Base-by-base conservation (phyloP, 2,113 vertebrate species). In the Daphoenositta chrysoptera region DNA sequence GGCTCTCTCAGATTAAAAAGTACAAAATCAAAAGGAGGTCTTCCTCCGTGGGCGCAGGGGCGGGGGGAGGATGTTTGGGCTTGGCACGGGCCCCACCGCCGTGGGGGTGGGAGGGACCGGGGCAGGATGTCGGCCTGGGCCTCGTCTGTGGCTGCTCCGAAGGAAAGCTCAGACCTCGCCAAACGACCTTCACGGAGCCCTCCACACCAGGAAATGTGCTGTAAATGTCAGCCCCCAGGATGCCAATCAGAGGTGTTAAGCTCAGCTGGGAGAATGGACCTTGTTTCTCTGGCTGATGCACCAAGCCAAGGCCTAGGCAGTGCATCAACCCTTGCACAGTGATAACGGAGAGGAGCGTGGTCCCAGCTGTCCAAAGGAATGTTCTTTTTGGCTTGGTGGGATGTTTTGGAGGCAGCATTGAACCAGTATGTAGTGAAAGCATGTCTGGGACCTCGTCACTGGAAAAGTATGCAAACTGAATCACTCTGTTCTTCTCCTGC, bases 381-480 rank as follows among this genome's bases (percentile, higher is more conserved):
- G 84, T 96, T 87, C 58, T 91, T 91, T 77, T 91, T 87, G 94
- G 90, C 92, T 80, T 93, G 85, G 50, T 50, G 71, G 85, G 93
- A 31, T 87, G 90, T 95, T 95, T 93, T 92, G 78, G 92, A 93
- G 88, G 70, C 82, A 73, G 77, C 5, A 2, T 93, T 89, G 80
- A 84, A 91, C 64, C 56, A 47, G 4, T 80, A 83, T 60, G 87
- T 79, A 68, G 72, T 76, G 88, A 91, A 95, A 93, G 85, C 83
- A 50, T 51, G 91, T 88, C 93, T 97, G 96, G 91, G 90, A 90
- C 58, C 51, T 95, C 66, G 14, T 90, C 79, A 80, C 68, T 70
- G 89, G 90, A 80, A 93, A 96, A 96, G 27, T 81, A 96, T 94
- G 94, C 77, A 56, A 81, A 78, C 72, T 95, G 95, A 96, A 94